phyloP scores from a whole-genome alignment of 2,113 vertebrate species.

The Isichthys henryi region DNA sequence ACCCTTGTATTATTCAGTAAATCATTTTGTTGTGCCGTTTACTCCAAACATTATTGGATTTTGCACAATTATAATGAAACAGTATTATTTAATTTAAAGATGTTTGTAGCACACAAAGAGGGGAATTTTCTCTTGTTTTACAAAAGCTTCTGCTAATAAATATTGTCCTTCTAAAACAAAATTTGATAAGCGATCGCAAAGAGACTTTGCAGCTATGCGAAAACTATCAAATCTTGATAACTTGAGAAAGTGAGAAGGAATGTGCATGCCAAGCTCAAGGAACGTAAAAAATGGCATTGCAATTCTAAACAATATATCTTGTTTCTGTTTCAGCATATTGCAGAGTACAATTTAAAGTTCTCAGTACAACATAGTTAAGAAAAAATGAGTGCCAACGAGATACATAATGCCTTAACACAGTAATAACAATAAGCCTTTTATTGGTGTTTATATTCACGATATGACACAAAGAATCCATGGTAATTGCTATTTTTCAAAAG shows the following conservation, averaged over 20 bases:
- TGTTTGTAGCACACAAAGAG: neutral
- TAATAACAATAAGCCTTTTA: neutral
- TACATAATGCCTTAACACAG: neutral
- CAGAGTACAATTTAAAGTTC: neutral
- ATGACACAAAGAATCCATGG: neutral
- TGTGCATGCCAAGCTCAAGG: neutral
- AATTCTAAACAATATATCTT: neutral
- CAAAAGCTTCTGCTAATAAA: neutral
- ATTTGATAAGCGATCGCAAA: neutral
- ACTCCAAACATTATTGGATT: neutral
- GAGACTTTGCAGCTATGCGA: neutral
- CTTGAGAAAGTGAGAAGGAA: neutral
- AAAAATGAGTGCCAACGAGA: neutral
- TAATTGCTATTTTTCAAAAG: neutral
- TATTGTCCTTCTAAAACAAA: neutral
- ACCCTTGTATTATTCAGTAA: neutral
- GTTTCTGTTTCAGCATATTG: neutral
- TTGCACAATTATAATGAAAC: neutral
- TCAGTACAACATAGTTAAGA: neutral
- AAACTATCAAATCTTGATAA: neutral
- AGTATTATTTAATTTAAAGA: neutral
- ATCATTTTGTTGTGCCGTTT: neutral
- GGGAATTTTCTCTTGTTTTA: neutral
- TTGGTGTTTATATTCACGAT: neutral
- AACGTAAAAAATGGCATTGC: neutral